Evolutionary conservation across 37 sponge, comb jelly and placozoan species (phyloP), one percentile per base, ranked within the genome.

Genomic region (Diacarnus erythraeanus): DNA sequence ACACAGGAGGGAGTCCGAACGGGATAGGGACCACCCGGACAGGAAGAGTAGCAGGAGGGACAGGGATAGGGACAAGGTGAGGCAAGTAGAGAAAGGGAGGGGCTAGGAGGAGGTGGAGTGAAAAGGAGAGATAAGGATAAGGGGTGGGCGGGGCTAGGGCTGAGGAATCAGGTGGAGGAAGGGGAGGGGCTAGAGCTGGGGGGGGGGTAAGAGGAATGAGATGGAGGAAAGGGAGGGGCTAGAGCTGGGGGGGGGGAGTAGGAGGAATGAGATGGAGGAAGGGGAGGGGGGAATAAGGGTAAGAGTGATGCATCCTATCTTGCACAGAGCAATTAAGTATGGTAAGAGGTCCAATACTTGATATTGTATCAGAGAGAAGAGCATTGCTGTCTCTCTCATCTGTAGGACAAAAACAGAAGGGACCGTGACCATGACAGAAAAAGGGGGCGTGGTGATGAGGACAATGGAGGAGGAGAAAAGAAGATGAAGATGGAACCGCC

Each of bases 21-120:
- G 61, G 59, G 20, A 22, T 30, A 27, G 57, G 56, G 27, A 10
- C 35, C 54, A 40, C 38, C 17, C 9, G 37, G 18, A 27, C 9
- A 69, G 70, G 70, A 21, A 29, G 25, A 21, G 64, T 64, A 10
- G 64, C n/a, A 21, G 25, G n/a, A 69, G 81, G 51, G 69, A 80
- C 58, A 80, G 54, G 43, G 81, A 81, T 40, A 81, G 73, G 64
- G 63, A 58, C 61, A 81, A 37, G 31, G 59, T 38, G 18, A 80
- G 71, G 65, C 58, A 57, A 42, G 72, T 17, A 41, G 73, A 33
- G 71, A 81, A 29, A 26, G 39, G 20, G 72, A 81, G 25, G 37
- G 60, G 60, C 2, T 17, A 27, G 26, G 67, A 39, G 69, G 57
- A 39, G 67, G 69, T 18, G 61, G 64, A 38, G 64, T n/a, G 35